Evolutionary conservation across 2,113 vertebrate species (phyloP).

Genomic region (Chinchilla lanigera): DNA sequence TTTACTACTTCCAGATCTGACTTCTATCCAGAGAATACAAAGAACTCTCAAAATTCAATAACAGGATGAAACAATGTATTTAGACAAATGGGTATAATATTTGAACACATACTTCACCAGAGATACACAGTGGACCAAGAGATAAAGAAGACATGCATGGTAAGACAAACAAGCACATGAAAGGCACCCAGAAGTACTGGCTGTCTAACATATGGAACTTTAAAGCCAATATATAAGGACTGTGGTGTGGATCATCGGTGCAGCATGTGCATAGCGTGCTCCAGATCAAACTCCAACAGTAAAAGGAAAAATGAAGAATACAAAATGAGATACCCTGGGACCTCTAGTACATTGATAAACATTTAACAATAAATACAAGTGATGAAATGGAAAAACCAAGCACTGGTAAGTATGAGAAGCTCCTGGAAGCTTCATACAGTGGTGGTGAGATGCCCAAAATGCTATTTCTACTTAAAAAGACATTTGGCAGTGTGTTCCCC

Average conservation of each 20-base stretch:
- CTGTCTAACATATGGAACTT: not conserved
- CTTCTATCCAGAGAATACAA: not conserved
- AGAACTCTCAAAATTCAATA: not conserved
- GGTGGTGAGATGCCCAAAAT: not conserved
- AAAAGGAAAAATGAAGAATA: not conserved
- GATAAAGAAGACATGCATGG: not conserved
- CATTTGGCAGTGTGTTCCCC: not conserved
- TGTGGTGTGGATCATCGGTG: too few relatives aligned
- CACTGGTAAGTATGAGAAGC: too few relatives aligned
- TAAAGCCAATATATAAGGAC: not conserved
- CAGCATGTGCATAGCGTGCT: too few relatives aligned
- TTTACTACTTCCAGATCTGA: too few relatives aligned
- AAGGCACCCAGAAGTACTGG: not conserved
- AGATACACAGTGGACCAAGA: not conserved
- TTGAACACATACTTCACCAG: not conserved
- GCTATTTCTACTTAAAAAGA: not conserved
- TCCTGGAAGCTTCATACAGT: too few relatives aligned
- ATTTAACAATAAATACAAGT: too few relatives aligned
- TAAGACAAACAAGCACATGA: not conserved
- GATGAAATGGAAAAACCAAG: too few relatives aligned
- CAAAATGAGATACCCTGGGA: not conserved
- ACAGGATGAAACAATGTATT: not conserved
- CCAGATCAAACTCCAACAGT: not conserved
- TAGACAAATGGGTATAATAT: not conserved
- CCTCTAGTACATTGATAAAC: too few relatives aligned